Conservation (phyloP, 64 coral and sea anemone species). For the Astreopora myriophthalma region DNA sequence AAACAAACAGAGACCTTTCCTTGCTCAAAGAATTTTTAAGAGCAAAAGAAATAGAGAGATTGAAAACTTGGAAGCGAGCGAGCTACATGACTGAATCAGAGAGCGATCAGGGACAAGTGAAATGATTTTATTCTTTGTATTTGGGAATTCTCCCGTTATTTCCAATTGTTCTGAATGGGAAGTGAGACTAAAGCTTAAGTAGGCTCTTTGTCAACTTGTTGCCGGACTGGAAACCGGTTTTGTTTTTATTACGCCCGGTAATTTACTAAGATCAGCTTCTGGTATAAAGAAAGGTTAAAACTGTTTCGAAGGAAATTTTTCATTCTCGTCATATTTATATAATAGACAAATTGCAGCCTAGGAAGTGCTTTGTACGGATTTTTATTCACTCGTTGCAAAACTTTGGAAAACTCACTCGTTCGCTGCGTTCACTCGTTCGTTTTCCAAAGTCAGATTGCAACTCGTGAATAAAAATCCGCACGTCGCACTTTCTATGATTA, state of each 20-base stretch:
- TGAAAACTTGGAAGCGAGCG: too few species aligned
- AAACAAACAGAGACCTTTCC: background rate
- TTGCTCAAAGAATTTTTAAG: background rate
- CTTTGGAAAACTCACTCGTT: too few species aligned
- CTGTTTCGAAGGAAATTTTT: too few species aligned
- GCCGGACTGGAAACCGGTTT: constrained; percentile 3
- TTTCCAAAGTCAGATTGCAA: too few species aligned
- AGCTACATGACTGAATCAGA: background rate
- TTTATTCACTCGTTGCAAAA: too few species aligned
- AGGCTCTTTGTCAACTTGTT: background rate
- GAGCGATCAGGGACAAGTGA: background rate
- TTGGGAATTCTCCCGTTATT: background rate
- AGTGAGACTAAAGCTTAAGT: background rate
- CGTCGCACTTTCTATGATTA: too few species aligned
- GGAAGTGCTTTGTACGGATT: too few species aligned
- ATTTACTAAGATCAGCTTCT: background rate
- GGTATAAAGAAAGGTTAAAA: too few species aligned
- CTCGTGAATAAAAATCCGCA: too few species aligned
- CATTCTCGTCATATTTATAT: too few species aligned
- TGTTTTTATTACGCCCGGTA: background rate
- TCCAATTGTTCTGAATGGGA: background rate
- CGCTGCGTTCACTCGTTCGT: too few species aligned
- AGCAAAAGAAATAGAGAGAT: background rate
- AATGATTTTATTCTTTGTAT: background rate
- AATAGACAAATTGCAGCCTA: too few species aligned